Percentiles rank a stretch among this genome's conserved stretches.
These are phyloP conservation scores for Cepphus grylle DNA, from an alignment of 2,113 vertebrate species.

Conservation along the genomic window DNA sequence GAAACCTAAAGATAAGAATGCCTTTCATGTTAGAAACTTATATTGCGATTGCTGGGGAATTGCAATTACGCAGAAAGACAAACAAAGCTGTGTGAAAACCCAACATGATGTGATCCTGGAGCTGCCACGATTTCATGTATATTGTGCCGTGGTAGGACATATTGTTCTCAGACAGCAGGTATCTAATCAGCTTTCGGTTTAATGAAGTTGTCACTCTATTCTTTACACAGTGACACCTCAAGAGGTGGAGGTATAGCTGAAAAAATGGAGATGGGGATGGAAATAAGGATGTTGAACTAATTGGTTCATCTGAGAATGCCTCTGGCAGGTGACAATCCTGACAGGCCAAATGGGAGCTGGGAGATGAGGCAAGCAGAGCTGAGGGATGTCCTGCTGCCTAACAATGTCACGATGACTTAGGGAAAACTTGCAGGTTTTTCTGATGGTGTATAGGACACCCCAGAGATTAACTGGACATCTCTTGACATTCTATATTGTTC, in stretches of 20 bases:
- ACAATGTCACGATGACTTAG: background rate
- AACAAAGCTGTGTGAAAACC: background rate
- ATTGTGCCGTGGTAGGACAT: background rate
- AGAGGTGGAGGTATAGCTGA: background rate
- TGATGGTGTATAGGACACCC: background rate
- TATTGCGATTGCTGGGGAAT: background rate
- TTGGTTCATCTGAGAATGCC: background rate
- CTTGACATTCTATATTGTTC: background rate
- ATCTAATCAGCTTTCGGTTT: rapidly evolving
- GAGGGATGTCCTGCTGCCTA: background rate
- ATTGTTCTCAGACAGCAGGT: background rate
- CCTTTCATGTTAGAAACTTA: background rate
- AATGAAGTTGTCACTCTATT: background rate
- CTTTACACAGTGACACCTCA: background rate
- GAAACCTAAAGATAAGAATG: background rate
- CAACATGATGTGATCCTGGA: background rate
- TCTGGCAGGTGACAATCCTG: background rate
- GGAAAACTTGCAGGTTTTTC: background rate
- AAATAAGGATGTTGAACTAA: background rate
- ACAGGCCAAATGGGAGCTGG: background rate
- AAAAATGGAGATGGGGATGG: background rate
- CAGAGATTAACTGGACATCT: background rate
- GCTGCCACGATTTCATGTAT: background rate
- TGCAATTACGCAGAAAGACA: background rate
- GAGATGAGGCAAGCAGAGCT: background rate